Base-by-base conservation (phyloP, 2,113 vertebrate species). In the Oncorhynchus mykiss region DNA sequence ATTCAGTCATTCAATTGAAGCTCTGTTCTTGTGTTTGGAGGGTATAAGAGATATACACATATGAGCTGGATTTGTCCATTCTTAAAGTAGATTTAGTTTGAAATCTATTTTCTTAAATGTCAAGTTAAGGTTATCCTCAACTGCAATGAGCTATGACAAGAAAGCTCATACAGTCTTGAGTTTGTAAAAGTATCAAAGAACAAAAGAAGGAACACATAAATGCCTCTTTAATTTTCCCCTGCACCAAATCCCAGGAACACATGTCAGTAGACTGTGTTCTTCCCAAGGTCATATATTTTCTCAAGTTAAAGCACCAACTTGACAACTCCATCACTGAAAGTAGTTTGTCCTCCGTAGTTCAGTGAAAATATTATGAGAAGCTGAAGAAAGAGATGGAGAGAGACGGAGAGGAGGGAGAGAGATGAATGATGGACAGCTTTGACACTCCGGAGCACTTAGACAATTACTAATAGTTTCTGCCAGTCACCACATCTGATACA, bases 401-500 rank as follows among this genome's bases (percentile, higher is more conserved):
- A 45, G 39, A 45, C 9, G 9, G 39, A 45, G 8, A 45, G 39
- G 3, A 1, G 51, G 86, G 88, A 82, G 75, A 74, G 85, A 87
- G 89, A 84, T 86, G 88, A 91, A 82, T 94, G 93, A 94, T 89
- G 88, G 93, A 94, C 93, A 94, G 91, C 89, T 94, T 77, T 92
- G 92, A 92, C 92, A 93, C 88, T 91, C 90, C 86, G 89, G 90
- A 92, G 91, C 92, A 93, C 92, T 93, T 93, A 93, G 90, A 93
- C 92, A 92, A 93, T 93, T 93, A 94, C 92, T 91, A 93, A 91
- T 90, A 86, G 89, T 92, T 92, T 93, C 89, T 93, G 91, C 91
- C 90, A 92, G 91, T 92, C 92, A 93, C 93, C 92, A 91, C 91
- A 91, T 92, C 90, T 93, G 93, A 94, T 92, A 92, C 88, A 93